Evolutionary conservation across 2,797 vertebrate species (phyloP).

Genomic region (Sebastes jordani): DNA sequence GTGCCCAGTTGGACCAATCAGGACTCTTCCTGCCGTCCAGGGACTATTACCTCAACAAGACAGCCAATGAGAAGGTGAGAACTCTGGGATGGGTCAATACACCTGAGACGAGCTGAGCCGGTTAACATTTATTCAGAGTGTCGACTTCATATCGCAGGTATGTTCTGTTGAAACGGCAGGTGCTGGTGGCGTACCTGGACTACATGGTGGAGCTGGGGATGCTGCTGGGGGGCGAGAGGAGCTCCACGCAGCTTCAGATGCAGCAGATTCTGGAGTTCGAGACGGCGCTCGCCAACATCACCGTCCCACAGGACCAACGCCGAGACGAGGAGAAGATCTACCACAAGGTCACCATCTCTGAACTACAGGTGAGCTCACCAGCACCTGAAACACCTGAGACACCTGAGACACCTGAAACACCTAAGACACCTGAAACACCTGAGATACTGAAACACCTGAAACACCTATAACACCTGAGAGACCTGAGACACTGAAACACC

Average conservation of each 20-base stretch:
- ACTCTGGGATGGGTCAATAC: too few species aligned
- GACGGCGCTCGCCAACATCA: slow-evolving; percentile 90
- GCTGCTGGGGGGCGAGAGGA: slow-evolving; percentile 86
- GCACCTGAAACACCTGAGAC: too few species aligned
- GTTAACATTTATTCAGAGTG: too few species aligned
- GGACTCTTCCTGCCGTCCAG: slow-evolving; percentile 95
- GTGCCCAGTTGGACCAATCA: slow-evolving; percentile 92
- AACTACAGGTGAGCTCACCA: slow-evolving; percentile 84
- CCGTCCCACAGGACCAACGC: slow-evolving; percentile 93
- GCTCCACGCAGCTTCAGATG: slow-evolving; percentile 88
- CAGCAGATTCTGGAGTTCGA: slow-evolving; percentile 93
- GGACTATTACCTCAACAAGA: slow-evolving; percentile 98
- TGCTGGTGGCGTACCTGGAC: slow-evolving; percentile 91
- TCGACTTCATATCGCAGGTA: not conserved
- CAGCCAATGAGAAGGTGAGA: slow-evolving; percentile 93
- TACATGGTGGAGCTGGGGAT: slow-evolving; percentile 96
- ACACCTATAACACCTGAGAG: too few species aligned
- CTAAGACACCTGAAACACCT: too few species aligned
- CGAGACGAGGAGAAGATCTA: slow-evolving; percentile 97
- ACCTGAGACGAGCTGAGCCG: not conserved
- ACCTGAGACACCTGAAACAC: too few species aligned
- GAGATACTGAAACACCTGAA: too few species aligned
- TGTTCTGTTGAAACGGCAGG: slow-evolving; percentile 71
- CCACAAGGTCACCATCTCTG: slow-evolving; percentile 90
- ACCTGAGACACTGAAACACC: too few species aligned